These are phyloP conservation scores for Lepetodrilus schrolli DNA, from an alignment of 2,888 invertebrate species.

Conservation along the genomic window DNA sequence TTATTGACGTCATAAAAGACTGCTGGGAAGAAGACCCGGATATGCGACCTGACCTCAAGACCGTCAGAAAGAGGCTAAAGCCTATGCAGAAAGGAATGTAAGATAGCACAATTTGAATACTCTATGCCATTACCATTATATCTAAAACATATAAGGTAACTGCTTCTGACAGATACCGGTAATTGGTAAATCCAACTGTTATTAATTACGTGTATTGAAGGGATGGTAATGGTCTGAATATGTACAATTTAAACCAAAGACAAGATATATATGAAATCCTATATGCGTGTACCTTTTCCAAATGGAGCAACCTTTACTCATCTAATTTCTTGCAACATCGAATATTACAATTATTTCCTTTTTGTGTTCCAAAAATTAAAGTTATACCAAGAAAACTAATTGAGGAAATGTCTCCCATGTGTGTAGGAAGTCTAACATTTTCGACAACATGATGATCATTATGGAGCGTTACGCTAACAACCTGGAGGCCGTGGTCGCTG, in stretches of 20 bases:
- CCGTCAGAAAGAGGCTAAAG: conserved; percentile 69
- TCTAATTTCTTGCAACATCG: too few species aligned
- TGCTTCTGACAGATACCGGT: too few species aligned
- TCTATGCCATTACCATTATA: not conserved
- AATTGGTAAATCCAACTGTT: too few species aligned
- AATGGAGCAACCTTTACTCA: too few species aligned
- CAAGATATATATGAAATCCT: too few species aligned
- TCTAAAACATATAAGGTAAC: too few species aligned
- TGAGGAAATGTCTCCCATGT: too few species aligned
- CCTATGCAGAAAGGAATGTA: conserved; percentile 85
- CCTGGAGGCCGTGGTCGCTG: conserved; percentile 92
- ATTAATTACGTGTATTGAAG: not conserved
- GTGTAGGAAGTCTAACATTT: conserved; percentile 84
- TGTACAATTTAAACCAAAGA: too few species aligned
- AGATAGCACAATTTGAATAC: conserved; percentile 74
- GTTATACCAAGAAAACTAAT: too few species aligned
- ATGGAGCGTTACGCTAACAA: conserved; percentile 98
- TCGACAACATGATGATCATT: conserved; percentile 98
- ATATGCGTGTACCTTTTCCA: too few species aligned
- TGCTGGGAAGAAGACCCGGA: conserved; percentile 75
- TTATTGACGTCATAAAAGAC: conserved; percentile 71
- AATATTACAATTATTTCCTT: too few species aligned
- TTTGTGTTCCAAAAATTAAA: too few species aligned
- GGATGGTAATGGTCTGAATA: not conserved
- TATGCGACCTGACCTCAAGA: conserved; percentile 73